A percentile compares a stretch with the other conserved stretches of the same genome.
phyloP scores from a whole-genome alignment of 2,113 vertebrate genomes.

The Saguinus imperator region DNA sequence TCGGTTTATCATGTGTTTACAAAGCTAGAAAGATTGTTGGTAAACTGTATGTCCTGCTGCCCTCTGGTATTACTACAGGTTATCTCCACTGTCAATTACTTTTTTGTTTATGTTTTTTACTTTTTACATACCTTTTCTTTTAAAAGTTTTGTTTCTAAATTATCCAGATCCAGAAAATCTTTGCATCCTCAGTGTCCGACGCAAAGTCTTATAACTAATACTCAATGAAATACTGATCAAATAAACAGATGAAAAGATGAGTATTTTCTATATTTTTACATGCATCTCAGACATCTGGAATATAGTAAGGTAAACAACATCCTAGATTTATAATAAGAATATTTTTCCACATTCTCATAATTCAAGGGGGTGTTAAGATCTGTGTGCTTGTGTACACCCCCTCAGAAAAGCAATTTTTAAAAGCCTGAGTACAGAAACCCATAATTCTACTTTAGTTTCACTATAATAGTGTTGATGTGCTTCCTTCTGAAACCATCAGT shows the following conservation, averaged over 20 bases:
- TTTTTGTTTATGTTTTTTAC: neutral
- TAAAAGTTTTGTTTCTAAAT: constrained; percentile 7
- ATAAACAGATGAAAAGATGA: neutral
- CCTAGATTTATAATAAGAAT: constrained; percentile 17
- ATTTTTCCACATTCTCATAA: neutral
- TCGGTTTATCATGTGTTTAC: neutral
- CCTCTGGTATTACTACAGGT: neutral
- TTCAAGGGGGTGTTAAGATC: neutral
- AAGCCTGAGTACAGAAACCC: neutral
- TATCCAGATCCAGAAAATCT: neutral
- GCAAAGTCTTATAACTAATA: constrained; percentile 6
- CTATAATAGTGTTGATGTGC: constrained; percentile 12
- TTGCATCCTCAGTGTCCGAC: neutral
- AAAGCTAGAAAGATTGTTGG: neutral
- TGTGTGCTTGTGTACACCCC: neutral
- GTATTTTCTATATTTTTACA: neutral
- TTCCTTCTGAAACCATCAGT: constrained; percentile 69
- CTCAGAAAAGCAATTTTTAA: neutral
- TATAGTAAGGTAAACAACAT: neutral
- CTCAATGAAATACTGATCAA: constrained; percentile 11
- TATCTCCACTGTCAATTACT: neutral
- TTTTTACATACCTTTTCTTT: neutral
- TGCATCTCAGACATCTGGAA: constrained; percentile 42
- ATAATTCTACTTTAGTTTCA: constrained; percentile 15
- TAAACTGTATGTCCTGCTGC: neutral